Conservation (phyloP, 2,113 vertebrate species). For the Panurus biarmicus region DNA sequence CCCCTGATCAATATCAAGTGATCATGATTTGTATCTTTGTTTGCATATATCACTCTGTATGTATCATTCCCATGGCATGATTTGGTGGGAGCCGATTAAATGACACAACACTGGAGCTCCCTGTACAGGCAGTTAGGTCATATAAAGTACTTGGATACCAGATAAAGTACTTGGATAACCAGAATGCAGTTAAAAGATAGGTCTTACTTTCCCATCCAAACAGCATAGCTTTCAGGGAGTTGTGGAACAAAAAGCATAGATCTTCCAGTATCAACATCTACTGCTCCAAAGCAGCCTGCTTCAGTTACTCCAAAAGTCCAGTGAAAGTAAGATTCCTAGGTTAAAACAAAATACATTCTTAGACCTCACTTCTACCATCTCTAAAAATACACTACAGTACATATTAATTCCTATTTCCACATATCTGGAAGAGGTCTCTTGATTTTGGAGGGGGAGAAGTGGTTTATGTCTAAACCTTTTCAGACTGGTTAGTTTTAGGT, state of each 20-base stretch:
- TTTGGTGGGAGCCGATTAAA: neutral
- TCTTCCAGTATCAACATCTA: slow-evolving; percentile 83
- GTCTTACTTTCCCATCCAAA: slow-evolving; percentile 98
- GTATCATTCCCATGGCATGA: accelerated
- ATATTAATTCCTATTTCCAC: neutral
- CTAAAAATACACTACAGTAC: neutral
- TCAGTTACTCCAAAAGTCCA: slow-evolving; percentile 94
- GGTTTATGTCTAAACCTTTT: neutral
- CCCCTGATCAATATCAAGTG: neutral
- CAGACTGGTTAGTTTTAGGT: neutral
- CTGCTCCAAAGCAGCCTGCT: slow-evolving; percentile 83
- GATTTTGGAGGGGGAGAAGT: neutral
- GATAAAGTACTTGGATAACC: too few species aligned
- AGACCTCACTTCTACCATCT: neutral
- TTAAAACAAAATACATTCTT: slow-evolving; percentile 3
- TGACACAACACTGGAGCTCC: neutral
- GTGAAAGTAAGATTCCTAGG: slow-evolving; percentile 96
- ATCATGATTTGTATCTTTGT: neutral
- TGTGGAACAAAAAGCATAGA: slow-evolving; percentile 89
- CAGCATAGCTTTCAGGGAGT: slow-evolving; percentile 90
- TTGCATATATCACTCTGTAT: neutral
- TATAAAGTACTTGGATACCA: neutral
- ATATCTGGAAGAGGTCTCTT: neutral
- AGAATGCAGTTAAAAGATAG: neutral
- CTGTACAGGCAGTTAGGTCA: accelerated